Evolutionary conservation across 2,113 vertebrate genomes (phyloP).

Genomic region (Donacobius atricapilla): DNA sequence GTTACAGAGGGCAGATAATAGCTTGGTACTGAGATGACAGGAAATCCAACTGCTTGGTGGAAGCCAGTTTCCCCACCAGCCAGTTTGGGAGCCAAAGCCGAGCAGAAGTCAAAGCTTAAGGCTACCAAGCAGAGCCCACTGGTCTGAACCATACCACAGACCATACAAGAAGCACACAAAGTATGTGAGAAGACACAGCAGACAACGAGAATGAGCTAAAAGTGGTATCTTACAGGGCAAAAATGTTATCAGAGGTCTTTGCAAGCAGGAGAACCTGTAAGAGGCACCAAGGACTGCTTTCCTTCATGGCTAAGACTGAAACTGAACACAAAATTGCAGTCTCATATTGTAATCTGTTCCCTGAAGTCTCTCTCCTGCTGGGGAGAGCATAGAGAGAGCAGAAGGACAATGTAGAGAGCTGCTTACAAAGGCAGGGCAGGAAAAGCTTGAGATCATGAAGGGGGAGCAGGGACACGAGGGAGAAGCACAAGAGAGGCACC

Average conservation of each 20-base stretch:
- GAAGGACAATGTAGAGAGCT: neutral
- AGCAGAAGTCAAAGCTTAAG: neutral
- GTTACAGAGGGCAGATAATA: neutral
- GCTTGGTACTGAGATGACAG: neutral
- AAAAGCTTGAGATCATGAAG: neutral
- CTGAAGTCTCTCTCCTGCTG: neutral
- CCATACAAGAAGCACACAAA: neutral
- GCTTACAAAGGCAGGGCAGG: neutral
- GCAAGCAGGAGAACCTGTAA: neutral
- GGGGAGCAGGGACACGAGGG: accelerated
- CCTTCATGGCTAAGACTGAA: neutral
- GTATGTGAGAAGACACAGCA: neutral
- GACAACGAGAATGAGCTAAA: neutral
- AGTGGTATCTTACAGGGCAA: neutral
- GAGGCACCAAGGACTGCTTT: neutral
- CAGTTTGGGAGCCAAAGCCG: neutral
- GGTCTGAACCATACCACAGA: neutral
- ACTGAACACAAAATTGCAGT: neutral
- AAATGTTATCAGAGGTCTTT: neutral
- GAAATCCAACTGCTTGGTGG: neutral
- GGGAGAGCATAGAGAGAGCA: neutral
- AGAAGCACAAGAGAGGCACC: neutral
- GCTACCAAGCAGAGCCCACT: neutral
- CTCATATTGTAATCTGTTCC: neutral
- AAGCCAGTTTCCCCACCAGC: neutral